phyloP scores from a whole-genome alignment of 2,113 vertebrate species.

The Oreotrochilus melanogaster region DNA sequence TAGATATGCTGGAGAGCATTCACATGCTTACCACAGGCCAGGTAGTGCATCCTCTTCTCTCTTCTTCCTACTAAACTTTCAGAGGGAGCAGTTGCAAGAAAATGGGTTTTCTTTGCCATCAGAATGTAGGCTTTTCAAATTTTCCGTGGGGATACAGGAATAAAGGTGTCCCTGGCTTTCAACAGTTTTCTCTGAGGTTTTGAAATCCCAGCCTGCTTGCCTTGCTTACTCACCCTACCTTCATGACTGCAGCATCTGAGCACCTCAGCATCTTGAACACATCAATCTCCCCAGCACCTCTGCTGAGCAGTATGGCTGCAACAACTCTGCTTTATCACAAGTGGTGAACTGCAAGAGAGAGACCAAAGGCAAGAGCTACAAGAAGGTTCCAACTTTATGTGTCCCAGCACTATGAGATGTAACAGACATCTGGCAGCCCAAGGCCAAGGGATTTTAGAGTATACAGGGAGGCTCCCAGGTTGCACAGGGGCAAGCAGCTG shows the following conservation, averaged over 20 bases:
- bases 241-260: neutral
- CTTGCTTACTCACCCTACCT: rapidly evolving
- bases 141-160: neutral
- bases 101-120: neutral
- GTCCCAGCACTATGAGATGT: neutral
- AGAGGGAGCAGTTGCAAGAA: neutral
- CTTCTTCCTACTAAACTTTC: neutral
- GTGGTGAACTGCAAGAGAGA: neutral
- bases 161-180: neutral
- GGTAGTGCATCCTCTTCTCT: neutral
- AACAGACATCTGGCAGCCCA: neutral
- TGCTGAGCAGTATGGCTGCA: neutral
- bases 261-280: neutral
- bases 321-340: neutral
- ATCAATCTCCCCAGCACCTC: neutral
- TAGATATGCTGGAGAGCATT: neutral
- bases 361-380: neutral
- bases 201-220: neutral
- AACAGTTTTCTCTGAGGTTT: neutral
- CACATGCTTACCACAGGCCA: neutral
- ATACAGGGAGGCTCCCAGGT: rapidly evolving
- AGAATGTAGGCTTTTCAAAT: neutral
- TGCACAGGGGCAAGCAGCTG: neutral
- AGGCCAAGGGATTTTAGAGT: neutral
- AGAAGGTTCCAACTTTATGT: neutral